Evolutionary conservation across 1,140 invertebrate genomes (phyloP), one percentile per base, ranked within the genome.

Genomic region (Aphidius gifuensis): DNA sequence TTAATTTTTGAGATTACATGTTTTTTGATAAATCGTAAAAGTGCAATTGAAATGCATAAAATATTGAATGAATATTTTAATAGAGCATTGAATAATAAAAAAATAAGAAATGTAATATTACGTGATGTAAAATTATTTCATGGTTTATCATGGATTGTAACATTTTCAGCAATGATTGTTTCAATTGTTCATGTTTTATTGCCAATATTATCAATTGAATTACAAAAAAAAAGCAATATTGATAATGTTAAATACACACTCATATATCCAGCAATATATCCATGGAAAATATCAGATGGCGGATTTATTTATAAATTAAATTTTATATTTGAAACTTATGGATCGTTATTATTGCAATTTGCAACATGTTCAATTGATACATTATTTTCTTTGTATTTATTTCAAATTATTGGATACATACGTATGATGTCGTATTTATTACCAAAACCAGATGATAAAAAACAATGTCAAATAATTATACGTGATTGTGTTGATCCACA

Each of bases 331-430:
- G 67, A 71, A 39, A 1, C 55, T 4, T 43, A 61, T 0, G 45
- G 55, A 11, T 5, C 38, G 8, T 58, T 58, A 8, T 59, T 21
- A 11, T n/a, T 69, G 5, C 50, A 62, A 40, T 54, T 9, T 2
- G 42, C 67, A 9, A 68, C 67, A 5, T 16, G 23, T 4, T 61
- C 68, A 4, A 65, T 69, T 7, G 74, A 75, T 38, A 57, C 62
- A 7, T 40, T 69, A 4, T 75, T 71, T 46, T 64, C 64, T 9
- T 50, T 68, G 23, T 65, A 68, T 21, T 23, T 67, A 32, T 67
- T 72, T 42, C 71, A 71, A 51, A 68, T 75, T 7, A 48, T 54
- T 9, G 64, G 60, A 39, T 55, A 62, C 55, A 40, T 65, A 5
- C 64, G 58, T 6, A 55, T 53, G 23, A 57, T 68, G 9, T 58